A percentile compares a stretch with the other conserved stretches of the same genome.
Conservation (phyloP, 2,113 vertebrate species). For the Pionites leucogaster region DNA sequence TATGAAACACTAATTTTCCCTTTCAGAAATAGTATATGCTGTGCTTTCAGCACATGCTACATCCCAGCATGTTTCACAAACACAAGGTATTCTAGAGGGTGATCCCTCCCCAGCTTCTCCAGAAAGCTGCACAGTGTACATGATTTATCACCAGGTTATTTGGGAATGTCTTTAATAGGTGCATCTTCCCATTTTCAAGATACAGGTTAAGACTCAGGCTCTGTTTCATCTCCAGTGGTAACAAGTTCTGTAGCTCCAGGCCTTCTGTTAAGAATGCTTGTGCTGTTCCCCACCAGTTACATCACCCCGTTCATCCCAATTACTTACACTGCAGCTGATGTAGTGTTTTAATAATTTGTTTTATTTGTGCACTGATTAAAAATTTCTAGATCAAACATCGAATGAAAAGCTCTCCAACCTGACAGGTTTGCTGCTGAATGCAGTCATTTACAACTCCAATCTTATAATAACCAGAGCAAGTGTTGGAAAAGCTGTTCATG, state of each 20-base stretch:
- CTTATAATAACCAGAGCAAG: slow-evolving; percentile 65
- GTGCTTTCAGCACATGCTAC: neutral
- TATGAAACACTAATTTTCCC: neutral
- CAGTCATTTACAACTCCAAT: slow-evolving; percentile 48
- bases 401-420: slow-evolving; percentile 56
- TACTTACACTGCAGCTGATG: slow-evolving; percentile 24
- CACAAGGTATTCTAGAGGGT: neutral
- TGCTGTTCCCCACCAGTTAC: slow-evolving; percentile 47
- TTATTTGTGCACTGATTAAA: slow-evolving; percentile 68
- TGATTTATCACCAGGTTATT: slow-evolving; percentile 21
- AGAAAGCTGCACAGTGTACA: neutral
- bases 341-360: slow-evolving; percentile 64
- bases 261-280: slow-evolving; percentile 38
- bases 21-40: neutral
- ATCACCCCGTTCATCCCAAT: slow-evolving; percentile 55
- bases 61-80: neutral
- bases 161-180: slow-evolving; percentile 4
- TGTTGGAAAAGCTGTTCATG: slow-evolving; percentile 58
- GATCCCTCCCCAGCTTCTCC: neutral
- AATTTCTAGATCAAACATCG: slow-evolving; percentile 65
- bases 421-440: slow-evolving; percentile 59
- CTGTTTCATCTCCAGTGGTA: slow-evolving; percentile 48
- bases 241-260: slow-evolving; percentile 54
- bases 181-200: slow-evolving; percentile 35
- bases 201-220: slow-evolving; percentile 34